These are phyloP conservation scores for Endotricha flammealis DNA, from an alignment of 2,888 invertebrate species.

Conservation along the genomic window DNA sequence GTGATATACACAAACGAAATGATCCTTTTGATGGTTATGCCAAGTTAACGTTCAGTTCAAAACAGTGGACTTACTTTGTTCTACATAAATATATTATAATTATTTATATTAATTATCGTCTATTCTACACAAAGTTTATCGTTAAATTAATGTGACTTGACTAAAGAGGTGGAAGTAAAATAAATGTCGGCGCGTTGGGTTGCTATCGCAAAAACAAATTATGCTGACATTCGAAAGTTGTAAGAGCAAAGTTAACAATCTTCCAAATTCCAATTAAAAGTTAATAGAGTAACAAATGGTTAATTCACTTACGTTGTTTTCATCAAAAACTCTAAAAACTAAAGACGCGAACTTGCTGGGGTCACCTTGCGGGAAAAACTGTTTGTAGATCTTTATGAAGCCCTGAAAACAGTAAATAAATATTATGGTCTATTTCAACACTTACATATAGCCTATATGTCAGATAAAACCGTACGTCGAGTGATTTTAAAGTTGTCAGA, in stretches of 20 bases:
- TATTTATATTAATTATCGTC: no score
- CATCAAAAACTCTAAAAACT: slow-evolving; percentile 99
- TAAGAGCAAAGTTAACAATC: slow-evolving; percentile 2
- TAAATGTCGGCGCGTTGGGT: background rate
- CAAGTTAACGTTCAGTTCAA: no score
- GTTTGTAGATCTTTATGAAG: slow-evolving; percentile 99
- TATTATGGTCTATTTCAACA: no score
- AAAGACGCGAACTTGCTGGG: slow-evolving; percentile 98
- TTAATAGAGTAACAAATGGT: background rate
- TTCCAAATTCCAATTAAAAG: background rate
- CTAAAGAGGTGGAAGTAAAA: background rate
- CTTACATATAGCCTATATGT: no score
- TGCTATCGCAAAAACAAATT: background rate
- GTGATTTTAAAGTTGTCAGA: no score
- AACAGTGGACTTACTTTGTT: no score
- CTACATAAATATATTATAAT: no score
- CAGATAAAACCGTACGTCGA: no score
- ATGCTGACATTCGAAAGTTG: background rate
- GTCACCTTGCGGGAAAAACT: slow-evolving; percentile 99
- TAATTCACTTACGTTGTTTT: slow-evolving; percentile 92
- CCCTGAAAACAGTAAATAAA: slow-evolving; percentile 81
- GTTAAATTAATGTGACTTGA: background rate
- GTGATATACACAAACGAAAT: no score
- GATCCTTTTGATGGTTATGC: no score
- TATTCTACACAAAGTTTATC: background rate